These are phyloP conservation scores for Microtus ochrogaster DNA, from an alignment of 2,113 vertebrate genomes.

Conservation along the genomic window DNA sequence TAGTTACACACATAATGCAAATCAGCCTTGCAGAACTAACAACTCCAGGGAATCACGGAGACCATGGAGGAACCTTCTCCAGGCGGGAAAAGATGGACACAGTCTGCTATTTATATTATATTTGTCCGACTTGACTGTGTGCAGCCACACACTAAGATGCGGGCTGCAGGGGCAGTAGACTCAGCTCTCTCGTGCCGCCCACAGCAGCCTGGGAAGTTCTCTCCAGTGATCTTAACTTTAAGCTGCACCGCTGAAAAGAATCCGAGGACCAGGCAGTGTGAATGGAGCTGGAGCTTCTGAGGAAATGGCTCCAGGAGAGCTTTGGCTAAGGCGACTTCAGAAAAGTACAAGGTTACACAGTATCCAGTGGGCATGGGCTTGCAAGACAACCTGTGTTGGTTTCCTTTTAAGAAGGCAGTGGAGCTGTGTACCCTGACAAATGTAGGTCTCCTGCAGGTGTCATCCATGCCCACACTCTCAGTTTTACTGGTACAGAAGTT, in stretches of 20 bases:
- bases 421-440: neutral
- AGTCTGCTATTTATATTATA: neutral
- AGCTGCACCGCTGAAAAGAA: neutral
- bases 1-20: neutral
- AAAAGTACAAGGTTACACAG: neutral
- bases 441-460: neutral
- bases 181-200: neutral
- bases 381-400: neutral
- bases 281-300: neutral
- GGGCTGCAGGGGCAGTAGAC: neutral
- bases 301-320: neutral
- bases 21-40: neutral
- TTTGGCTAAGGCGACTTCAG: neutral
- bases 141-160: neutral
- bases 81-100: neutral
- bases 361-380: neutral
- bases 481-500: neutral
- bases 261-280: neutral
- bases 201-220: neutral
- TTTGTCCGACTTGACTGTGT: neutral
- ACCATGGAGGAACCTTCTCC: neutral
- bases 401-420: neutral
- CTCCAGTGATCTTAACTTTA: too few species aligned
- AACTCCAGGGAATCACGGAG: neutral
- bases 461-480: accelerated